Evolutionary conservation across 2,797 vertebrate genomes (phyloP).

Genomic region (Sciurus vulgaris): DNA sequence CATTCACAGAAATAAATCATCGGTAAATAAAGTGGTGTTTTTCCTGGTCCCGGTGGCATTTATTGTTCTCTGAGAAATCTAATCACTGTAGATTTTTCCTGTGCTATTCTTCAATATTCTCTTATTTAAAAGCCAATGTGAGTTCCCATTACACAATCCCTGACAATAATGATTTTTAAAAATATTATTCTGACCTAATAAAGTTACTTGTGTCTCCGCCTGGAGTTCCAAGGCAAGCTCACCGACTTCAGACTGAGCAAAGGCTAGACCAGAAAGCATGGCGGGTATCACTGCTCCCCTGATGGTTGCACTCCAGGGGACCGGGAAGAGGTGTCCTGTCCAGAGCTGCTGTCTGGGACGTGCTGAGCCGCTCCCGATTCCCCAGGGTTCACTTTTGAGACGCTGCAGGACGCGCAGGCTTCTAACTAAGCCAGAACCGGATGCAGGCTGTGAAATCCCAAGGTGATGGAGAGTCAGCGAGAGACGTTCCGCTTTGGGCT

Average conservation of each 20-base stretch:
- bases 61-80: not conserved
- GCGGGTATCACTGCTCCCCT: fast-evolving
- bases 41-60: not conserved
- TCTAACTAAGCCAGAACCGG: not conserved
- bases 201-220: not conserved
- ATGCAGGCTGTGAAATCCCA: not conserved
- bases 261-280: not conserved
- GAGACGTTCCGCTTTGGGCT: not conserved
- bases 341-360: not conserved
- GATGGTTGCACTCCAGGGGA: not conserved
- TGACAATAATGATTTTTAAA: not conserved
- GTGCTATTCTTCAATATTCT: not conserved
- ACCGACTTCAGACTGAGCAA: not conserved
- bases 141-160: not conserved
- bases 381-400: not conserved
- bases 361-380: not conserved
- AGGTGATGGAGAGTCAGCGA: fast-evolving
- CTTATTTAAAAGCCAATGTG: not conserved
- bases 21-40: not conserved
- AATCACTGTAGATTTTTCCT: not conserved
- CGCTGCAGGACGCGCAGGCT: not conserved
- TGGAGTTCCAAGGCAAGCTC: not conserved
- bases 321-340: fast-evolving
- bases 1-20: not conserved
- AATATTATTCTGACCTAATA: not conserved